These are phyloP conservation scores for Argyra leucocephala DNA, from an alignment of 2,888 invertebrate genomes.

Conservation along the genomic window DNA sequence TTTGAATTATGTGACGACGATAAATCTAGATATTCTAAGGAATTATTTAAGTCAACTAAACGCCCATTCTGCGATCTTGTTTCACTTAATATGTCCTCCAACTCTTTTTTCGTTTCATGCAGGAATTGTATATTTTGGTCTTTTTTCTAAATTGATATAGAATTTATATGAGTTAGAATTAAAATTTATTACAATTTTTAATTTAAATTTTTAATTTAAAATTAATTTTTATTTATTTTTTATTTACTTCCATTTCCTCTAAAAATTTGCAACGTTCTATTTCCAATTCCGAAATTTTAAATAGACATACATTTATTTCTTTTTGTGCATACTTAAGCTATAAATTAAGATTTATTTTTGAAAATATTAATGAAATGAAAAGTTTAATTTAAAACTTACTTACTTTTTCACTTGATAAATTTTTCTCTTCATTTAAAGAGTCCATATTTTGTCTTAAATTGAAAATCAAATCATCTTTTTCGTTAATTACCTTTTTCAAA, in stretches of 20 bases:
- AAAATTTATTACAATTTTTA: too few relatives aligned
- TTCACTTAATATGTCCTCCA: slow-evolving; percentile 35
- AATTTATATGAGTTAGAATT: slow-evolving; percentile 17
- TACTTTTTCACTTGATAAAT: slow-evolving; percentile 30
- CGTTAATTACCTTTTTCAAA: slow-evolving; percentile 31
- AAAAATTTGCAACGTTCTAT: slow-evolving; percentile 25
- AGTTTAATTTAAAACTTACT: slow-evolving; percentile 8
- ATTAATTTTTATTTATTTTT: slow-evolving; percentile 13
- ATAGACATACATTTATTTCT: slow-evolving; percentile 27
- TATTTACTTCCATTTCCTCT: slow-evolving; percentile 27
- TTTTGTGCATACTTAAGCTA: slow-evolving; percentile 30
- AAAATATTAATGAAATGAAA: slow-evolving; percentile 8
- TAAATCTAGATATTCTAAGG: slow-evolving; percentile 33
- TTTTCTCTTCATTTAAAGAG: slow-evolving; percentile 28
- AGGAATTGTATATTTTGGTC: slow-evolving; percentile 27
- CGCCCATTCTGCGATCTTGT: slow-evolving; percentile 28
- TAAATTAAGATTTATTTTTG: slow-evolving; percentile 8
- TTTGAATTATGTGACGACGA: slow-evolving; percentile 29
- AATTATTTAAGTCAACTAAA: slow-evolving; percentile 31
- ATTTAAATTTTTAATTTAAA: slow-evolving; percentile 15
- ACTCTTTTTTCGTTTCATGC: slow-evolving; percentile 31
- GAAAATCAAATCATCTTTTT: slow-evolving; percentile 31
- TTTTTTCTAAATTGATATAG: slow-evolving; percentile 26
- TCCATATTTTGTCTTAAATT: slow-evolving; percentile 29
- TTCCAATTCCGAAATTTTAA: slow-evolving; percentile 31